Evolutionary conservation across 2,888 invertebrate species (phyloP), one percentile per base, ranked within the genome.

Genomic region (Lycaena phlaeas): DNA sequence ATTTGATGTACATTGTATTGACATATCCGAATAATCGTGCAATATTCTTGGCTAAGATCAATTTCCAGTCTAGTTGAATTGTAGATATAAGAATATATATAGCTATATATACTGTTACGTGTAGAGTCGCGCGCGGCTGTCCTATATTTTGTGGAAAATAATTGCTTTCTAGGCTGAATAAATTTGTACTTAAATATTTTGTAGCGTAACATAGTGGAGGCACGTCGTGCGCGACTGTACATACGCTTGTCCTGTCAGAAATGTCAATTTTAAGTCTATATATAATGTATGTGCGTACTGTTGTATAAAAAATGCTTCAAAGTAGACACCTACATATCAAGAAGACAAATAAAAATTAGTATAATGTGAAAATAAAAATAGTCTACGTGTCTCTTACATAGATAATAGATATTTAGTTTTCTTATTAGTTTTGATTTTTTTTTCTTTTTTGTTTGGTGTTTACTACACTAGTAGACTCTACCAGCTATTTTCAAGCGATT

Each of bases 341-440:
- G 56, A 57, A 59, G 79, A 81, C 79, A 82, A 79, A 79, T 79
- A 77, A 77, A 61, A 56, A 61, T 56, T 48, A 45, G 27, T 26
- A 14, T 27, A 41, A 42, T 39, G 26, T 49, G 42, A 44, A 45
- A 40, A 43, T 43, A 42, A 36, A 27, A 18, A 31, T 43, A 43
- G 17, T 34, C 39, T 29, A 44, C 25, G 41, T 43, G 22, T 48
- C 38, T 49, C 30, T 36, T 38, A 44, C 27, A 42, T 40, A 34
- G 40, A 29, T 37, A 38, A 43, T 40, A 26, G 34, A 34, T 41
- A 36, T 39, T 42, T n/a, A n/a, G 37, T 43, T 5, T 27, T 37
- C 42, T 28, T 27, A 45, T 30, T 9, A 14, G 11, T 38, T 9
- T 17, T 30, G 40, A 22, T 34, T 39, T 36, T 29, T 29, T 28